Base-by-base conservation (phyloP, 1,140 invertebrate species). In the Ladona fulva region DNA sequence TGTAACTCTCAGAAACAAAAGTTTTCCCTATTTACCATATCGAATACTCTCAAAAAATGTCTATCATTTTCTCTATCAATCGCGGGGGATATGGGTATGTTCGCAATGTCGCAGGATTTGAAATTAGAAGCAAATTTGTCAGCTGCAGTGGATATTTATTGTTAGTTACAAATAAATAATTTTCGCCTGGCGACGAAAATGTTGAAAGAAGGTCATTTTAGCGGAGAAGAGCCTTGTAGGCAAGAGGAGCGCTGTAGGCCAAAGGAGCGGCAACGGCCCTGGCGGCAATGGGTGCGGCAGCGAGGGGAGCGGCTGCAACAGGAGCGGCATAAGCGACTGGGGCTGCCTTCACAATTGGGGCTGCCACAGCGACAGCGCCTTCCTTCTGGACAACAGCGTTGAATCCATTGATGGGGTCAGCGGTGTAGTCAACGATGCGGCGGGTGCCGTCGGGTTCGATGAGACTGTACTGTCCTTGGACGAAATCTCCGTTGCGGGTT, bases 401-500 rank as follows among this genome's bases (percentile, higher is more conserved):
- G 74, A 78, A 78, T 78, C 77, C 77, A 37, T 75, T 78, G 74
- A 75, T 77, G 25, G 76, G 44, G 73, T 81, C 81, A n/a, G 80
- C 81, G 11, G 52, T 74, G 73, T 81, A 81, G 16, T 76, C 73
- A 7, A 78, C 80, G 44, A 76, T 79, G 25, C 79, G 76, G 7
- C 24, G 37, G 24, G 78, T 80, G 14, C 80, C 79, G 37, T 81
- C 80, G 1, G 80, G 78, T 1, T 77, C 76, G 44, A 79, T 74
- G 16, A 76, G 59, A 3, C 80, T 80, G 79, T 81, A 83, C 76
- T 81, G 78, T 29, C 82, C 82, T 75, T 81, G 78, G 0, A 82
- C 78, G 3, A 80, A 77, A 25, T 78, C 80, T 24, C 81, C 80
- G 37, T 82, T 78, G 7, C 81, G 74, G 14, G 78, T 75, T 66